Evolutionary conservation across 2,113 vertebrate species (phyloP), one percentile per base, ranked within the genome.

Genomic region (Caranx ignobilis): DNA sequence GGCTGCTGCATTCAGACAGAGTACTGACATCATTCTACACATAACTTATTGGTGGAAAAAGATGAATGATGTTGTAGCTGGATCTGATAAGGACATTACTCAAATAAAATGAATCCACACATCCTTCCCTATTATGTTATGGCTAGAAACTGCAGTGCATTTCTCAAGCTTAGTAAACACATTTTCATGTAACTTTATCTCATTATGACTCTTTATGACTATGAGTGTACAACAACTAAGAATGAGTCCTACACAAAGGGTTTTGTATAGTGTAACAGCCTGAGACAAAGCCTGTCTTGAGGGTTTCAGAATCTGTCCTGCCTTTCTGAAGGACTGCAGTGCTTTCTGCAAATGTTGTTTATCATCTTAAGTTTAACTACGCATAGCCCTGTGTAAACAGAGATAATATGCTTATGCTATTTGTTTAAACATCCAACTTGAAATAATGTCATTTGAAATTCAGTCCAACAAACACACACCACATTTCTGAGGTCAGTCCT

Each of bases 1-100:
- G 62, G 45, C 26, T 54, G 31, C 2, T 78, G 74, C 71, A 67
- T 66, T 67, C 62, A 56, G 50, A 52, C 79, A 82, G 31, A 76
- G 75, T 52, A 45, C 39, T 52, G 56, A 57, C 65, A 61, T 70
- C 4, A 79, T 12, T 61, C 63, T 48, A 71, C 16, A 78, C n/a
- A 74, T 7, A 77, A 81, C 35, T 31, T 5, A 75, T 63, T 55
- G 32, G 37, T 66, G 59, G 69, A 11, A 50, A 73, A 65, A 65
- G 3, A 61, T 47, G 11, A 26, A 75, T 68, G 12, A 73, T 7
- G 4, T 43, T 66, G 11, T 15, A 43, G 62, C 61, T 64, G 26
- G 19, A 76, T 52, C 19, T 3, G 59, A 41, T 61, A 41, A 41
- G 39, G 39, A 9, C 8, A 10, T 41, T 41, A 41, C 39, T 10